Evolutionary conservation across 2,888 invertebrate species (phyloP).

Genomic region (Caenorhabditis becei): DNA sequence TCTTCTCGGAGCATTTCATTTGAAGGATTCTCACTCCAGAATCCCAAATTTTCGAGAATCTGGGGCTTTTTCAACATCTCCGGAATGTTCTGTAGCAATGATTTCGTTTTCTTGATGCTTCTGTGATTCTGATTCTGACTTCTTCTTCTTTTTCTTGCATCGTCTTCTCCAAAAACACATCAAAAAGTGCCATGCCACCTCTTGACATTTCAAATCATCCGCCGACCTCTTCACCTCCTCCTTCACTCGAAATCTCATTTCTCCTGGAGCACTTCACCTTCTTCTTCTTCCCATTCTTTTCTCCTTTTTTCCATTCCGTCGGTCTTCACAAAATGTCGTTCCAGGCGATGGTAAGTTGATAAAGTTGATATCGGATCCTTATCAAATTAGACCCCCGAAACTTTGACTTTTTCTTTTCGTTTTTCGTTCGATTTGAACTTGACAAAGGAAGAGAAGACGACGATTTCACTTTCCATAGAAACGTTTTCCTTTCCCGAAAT

Average conservation of each 20-base stretch:
- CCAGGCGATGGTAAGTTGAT: slow-evolving; percentile 60
- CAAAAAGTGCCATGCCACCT: slow-evolving; percentile 6
- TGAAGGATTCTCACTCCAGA: neutral
- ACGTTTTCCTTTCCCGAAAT: neutral
- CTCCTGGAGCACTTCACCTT: slow-evolving; percentile 10
- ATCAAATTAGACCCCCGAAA: slow-evolving; percentile 35
- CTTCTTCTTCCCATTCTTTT: neutral
- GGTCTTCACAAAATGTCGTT: slow-evolving; percentile 50
- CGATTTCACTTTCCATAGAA: neutral
- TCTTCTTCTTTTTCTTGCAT: neutral
- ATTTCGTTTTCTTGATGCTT: too few species aligned
- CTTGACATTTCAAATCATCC: slow-evolving; percentile 40
- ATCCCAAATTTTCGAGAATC: too few species aligned
- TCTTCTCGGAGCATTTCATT: neutral
- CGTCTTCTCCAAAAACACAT: neutral
- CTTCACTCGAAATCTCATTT: slow-evolving; percentile 11
- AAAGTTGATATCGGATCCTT: neutral
- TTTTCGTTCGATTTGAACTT: slow-evolving; percentile 9
- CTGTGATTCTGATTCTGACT: neutral
- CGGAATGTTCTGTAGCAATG: too few species aligned
- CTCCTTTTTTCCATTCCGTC: slow-evolving; percentile 1
- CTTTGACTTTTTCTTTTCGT: slow-evolving; percentile 34
- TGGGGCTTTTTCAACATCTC: too few species aligned
- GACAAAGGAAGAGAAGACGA: neutral
- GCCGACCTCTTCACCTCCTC: slow-evolving; percentile 5